phyloP scores from a whole-genome alignment of 92 coral and sea anemone genomes.

The Heteractis magnifica region DNA sequence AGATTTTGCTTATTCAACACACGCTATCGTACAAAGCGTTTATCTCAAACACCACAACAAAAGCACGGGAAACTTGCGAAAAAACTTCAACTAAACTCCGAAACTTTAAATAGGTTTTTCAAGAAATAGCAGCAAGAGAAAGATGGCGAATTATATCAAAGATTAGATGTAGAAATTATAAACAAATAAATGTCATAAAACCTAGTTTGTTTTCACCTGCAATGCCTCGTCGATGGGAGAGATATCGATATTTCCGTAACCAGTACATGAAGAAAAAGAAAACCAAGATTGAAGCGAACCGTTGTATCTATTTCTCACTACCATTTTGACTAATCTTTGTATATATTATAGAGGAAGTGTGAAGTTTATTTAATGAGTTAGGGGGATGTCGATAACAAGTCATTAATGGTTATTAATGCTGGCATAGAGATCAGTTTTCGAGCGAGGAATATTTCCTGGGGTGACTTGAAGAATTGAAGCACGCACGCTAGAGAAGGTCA shows the following conservation, averaged over 20 bases:
- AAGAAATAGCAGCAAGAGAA: background rate
- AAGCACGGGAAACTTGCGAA: background rate
- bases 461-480: background rate
- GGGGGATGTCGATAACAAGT: background rate
- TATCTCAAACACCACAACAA: background rate
- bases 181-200: background rate
- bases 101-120: background rate
- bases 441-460: background rate
- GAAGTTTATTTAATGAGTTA: constrained; percentile 2
- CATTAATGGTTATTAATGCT: background rate
- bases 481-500: background rate
- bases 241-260: constrained; percentile 11
- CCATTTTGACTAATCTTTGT: background rate
- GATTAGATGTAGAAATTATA: background rate
- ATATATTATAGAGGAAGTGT: background rate
- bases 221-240: constrained; percentile 11
- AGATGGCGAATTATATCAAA: background rate
- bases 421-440: background rate
- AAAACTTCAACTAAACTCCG: background rate
- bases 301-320: background rate
- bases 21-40: background rate
- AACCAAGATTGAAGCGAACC: background rate
- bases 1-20: background rate
- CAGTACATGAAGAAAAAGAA: constrained; percentile 8
- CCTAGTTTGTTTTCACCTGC: background rate